phyloP scores from a whole-genome alignment of 2,113 vertebrate genomes.

The Coptodon bakossiorum region DNA sequence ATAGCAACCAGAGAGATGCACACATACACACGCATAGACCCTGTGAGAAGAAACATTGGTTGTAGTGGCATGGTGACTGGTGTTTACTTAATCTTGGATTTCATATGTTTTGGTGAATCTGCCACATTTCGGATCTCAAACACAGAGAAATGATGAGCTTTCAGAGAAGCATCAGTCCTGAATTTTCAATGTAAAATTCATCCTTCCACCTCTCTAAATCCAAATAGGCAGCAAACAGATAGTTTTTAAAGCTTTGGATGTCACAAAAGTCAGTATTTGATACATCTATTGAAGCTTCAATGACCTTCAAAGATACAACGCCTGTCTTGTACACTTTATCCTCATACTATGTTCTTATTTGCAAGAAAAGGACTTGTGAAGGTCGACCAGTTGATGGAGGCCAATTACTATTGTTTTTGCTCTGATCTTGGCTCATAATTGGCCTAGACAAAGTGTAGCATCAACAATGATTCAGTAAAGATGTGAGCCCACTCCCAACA shows the following conservation, averaged over 20 bases:
- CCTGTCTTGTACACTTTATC: neutral
- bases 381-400: neutral
- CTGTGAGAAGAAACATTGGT: neutral
- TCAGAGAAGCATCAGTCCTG: neutral
- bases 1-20: constrained; percentile 55
- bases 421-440: neutral
- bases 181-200: neutral
- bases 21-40: neutral
- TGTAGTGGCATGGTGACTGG: neutral
- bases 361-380: neutral
- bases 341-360: neutral
- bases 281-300: neutral
- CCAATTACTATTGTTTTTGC: neutral
- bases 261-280: neutral
- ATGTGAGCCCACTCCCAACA: neutral
- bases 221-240: neutral
- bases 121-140: neutral
- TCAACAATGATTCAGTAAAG: neutral
- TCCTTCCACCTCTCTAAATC: neutral
- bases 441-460: neutral
- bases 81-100: constrained; percentile 17
- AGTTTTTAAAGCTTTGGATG: neutral
- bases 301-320: neutral
- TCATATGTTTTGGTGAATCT: constrained; percentile 9
- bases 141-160: neutral